Conservation (phyloP, 2,797 vertebrate species). For the Mustela erminea region DNA sequence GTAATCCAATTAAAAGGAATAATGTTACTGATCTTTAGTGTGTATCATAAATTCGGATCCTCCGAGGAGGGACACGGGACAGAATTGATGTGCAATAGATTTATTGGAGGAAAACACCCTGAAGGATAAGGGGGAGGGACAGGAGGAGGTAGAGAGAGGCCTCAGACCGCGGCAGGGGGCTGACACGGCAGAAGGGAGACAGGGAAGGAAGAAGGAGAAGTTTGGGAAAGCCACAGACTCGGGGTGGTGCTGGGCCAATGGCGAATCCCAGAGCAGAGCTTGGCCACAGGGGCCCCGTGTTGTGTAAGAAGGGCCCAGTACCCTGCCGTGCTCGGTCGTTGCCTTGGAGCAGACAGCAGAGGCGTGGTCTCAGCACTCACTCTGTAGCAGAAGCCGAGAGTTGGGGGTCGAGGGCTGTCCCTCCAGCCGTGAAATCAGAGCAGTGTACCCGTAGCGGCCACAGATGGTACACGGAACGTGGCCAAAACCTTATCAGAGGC, state of each 20-base stretch:
- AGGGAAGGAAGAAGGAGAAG: background rate
- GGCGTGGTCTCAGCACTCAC: accelerated
- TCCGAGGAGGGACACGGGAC: background rate
- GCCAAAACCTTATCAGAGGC: accelerated
- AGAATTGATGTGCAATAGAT: background rate
- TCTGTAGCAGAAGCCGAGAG: accelerated
- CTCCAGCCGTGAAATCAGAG: too few relatives aligned
- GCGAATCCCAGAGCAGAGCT: too few relatives aligned
- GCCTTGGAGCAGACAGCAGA: background rate
- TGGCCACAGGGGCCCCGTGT: accelerated
- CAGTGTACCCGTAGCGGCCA: accelerated
- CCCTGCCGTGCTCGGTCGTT: accelerated
- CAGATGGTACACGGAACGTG: accelerated
- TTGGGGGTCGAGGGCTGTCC: accelerated
- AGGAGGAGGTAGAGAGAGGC: background rate
- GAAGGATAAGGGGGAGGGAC: background rate
- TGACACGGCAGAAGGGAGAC: background rate
- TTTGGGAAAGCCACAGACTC: background rate
- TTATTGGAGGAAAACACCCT: background rate
- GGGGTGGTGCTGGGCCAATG: too few relatives aligned
- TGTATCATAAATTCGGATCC: background rate
- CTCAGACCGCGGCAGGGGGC: too few relatives aligned
- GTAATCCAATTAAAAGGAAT: background rate
- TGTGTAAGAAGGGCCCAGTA: background rate
- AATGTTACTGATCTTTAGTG: background rate